These are phyloP conservation scores for Hippasteria phrygiana DNA, from an alignment of 53 echinoderm and acorn worm genomes.

Conservation along the genomic window DNA sequence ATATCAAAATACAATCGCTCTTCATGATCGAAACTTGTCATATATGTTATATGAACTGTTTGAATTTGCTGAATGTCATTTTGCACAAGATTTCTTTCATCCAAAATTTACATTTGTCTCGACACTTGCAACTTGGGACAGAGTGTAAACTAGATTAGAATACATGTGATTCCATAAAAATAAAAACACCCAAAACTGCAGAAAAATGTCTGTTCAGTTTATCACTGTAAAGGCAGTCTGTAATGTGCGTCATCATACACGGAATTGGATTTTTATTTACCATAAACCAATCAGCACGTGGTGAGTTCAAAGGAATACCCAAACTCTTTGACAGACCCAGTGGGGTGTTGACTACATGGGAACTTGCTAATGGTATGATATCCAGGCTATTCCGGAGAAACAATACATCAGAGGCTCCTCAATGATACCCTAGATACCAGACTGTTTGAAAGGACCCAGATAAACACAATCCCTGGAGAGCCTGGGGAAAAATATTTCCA, in stretches of 20 bases:
- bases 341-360: neutral
- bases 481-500: neutral
- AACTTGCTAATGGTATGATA: neutral
- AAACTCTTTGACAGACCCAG: neutral
- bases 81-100: slow-evolving; percentile 1
- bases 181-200: too few relatives aligned
- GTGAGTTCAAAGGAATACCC: neutral
- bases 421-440: neutral
- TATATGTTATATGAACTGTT: neutral
- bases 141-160: too few relatives aligned
- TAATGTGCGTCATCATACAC: too few relatives aligned
- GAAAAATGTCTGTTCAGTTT: too few relatives aligned
- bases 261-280: neutral
- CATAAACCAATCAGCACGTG: neutral
- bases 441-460: neutral
- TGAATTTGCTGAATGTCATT: neutral
- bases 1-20: slow-evolving; percentile 10
- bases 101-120: neutral
- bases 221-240: too few relatives aligned
- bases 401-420: neutral
- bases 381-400: neutral
- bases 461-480: neutral
- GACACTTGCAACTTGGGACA: too few relatives aligned
- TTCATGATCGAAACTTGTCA: neutral
- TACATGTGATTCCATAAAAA: too few relatives aligned